Evolutionary conservation across 2,797 vertebrate genomes (phyloP).

Genomic region (Knipowitschia caucasica): DNA sequence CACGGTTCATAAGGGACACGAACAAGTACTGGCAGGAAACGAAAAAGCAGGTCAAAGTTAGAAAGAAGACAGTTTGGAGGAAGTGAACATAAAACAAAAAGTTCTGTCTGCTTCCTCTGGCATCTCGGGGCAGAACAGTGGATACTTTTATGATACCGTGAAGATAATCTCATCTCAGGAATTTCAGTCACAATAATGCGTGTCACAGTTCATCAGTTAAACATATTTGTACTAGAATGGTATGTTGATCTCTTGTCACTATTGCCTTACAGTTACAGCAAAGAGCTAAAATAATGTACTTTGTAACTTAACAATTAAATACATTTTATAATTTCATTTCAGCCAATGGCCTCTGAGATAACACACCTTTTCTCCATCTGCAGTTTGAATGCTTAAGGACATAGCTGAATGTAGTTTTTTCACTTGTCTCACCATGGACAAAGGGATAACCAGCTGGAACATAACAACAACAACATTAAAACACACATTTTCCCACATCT

Average conservation of each 20-base stretch:
- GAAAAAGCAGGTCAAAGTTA: constrained; percentile 2
- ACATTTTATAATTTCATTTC: too few species aligned
- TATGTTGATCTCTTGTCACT: neutral
- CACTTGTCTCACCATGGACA: constrained; percentile 57
- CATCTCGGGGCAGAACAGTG: too few species aligned
- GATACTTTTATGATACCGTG: neutral
- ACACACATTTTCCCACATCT: too few species aligned
- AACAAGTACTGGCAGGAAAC: constrained; percentile 75
- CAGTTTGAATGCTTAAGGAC: constrained; percentile 77
- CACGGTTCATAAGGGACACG: constrained; percentile 73
- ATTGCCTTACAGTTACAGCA: too few species aligned
- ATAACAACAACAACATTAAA: too few species aligned
- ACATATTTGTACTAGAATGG: neutral
- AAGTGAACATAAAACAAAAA: constrained; percentile 5
- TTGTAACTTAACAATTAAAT: too few species aligned
- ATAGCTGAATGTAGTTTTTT: constrained; percentile 81
- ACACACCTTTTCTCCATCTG: constrained; percentile 77
- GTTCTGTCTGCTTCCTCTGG: neutral
- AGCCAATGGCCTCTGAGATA: too few species aligned
- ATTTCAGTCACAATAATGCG: neutral
- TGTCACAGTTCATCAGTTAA: neutral
- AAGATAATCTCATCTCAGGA: neutral
- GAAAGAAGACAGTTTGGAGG: neutral
- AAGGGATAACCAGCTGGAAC: constrained; percentile 71
- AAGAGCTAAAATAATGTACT: too few species aligned